A percentile compares a stretch with the other conserved stretches of the same genome.
These are phyloP conservation scores for Ageneiosus marmoratus DNA, from an alignment of 2,113 vertebrate genomes.

Conservation along the genomic window DNA sequence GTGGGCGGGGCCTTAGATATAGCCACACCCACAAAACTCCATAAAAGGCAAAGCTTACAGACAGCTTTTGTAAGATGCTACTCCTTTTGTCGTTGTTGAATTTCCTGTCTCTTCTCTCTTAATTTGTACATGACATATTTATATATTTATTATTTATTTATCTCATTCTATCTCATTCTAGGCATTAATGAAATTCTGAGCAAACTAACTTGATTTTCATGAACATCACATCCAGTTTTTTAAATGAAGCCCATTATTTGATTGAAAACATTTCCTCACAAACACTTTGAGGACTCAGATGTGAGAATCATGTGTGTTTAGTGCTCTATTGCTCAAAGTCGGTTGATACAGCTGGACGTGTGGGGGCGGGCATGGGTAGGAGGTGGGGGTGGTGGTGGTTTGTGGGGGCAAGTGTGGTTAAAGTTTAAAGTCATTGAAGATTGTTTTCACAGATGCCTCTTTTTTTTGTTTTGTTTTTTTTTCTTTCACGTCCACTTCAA, in stretches of 20 bases:
- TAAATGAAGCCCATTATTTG: background rate
- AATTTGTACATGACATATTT: no score
- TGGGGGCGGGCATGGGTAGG: conserved; percentile 67
- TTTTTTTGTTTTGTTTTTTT: conserved; percentile 60
- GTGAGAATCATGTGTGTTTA: conserved; percentile 12
- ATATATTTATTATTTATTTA: no score
- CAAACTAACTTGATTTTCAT: no score
- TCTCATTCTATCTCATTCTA: no score
- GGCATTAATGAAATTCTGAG: no score
- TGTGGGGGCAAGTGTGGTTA: conserved; percentile 75
- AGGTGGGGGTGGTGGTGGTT: conserved; percentile 79
- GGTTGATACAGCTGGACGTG: conserved; percentile 89
- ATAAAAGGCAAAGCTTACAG: background rate
- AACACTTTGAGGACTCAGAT: background rate
- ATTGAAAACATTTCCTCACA: background rate
- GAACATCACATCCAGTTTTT: no score
- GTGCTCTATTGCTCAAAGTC: conserved; percentile 57
- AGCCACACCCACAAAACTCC: background rate
- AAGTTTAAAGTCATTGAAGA: conserved; percentile 86
- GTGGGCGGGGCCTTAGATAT: background rate
- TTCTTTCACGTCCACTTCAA: conserved; percentile 80
- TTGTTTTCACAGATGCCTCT: conserved; percentile 92
- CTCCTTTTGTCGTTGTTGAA: no score
- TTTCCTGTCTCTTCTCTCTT: no score
- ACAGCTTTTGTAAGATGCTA: background rate